These are phyloP conservation scores for Zosterops lateralis DNA, from an alignment of 2,113 vertebrate species.

Conservation along the genomic window DNA sequence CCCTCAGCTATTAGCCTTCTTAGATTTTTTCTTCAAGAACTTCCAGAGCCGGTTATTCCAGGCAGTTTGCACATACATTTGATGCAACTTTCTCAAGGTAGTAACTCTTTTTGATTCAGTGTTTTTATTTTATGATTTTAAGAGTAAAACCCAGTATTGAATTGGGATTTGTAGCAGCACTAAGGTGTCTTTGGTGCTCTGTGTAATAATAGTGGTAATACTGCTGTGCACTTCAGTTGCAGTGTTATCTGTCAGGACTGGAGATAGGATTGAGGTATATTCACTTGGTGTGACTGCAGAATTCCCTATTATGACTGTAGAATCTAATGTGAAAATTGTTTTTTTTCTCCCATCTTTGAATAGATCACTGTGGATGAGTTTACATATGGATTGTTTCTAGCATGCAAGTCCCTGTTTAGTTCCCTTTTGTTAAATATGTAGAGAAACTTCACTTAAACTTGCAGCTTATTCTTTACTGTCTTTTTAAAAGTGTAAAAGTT, in stretches of 20 bases:
- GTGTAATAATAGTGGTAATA: not conserved
- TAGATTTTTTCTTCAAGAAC: slow-evolving; percentile 96
- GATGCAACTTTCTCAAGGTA: slow-evolving; percentile 94
- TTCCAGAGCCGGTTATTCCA: slow-evolving; percentile 94
- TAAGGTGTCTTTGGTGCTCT: not conserved
- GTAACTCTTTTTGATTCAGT: not conserved
- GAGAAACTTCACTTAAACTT: not conserved
- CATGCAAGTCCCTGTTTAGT: not conserved
- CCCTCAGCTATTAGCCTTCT: slow-evolving; percentile 95
- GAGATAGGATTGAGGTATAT: not conserved
- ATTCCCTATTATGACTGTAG: not conserved
- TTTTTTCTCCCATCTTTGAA: not conserved
- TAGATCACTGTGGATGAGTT: not conserved
- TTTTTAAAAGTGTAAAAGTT: not conserved
- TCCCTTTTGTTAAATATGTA: not conserved
- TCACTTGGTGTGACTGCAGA: not conserved
- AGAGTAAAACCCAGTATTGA: not conserved
- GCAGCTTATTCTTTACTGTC: not conserved
- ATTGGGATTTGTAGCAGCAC: not conserved
- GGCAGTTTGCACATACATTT: slow-evolving; percentile 87
- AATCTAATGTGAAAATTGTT: not conserved
- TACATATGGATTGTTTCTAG: not conserved
- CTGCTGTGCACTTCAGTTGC: not conserved
- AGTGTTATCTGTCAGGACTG: not conserved
- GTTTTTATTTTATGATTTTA: not conserved